Base-by-base conservation (phyloP, 1,140 invertebrate species). In the Ostrea edulis region DNA sequence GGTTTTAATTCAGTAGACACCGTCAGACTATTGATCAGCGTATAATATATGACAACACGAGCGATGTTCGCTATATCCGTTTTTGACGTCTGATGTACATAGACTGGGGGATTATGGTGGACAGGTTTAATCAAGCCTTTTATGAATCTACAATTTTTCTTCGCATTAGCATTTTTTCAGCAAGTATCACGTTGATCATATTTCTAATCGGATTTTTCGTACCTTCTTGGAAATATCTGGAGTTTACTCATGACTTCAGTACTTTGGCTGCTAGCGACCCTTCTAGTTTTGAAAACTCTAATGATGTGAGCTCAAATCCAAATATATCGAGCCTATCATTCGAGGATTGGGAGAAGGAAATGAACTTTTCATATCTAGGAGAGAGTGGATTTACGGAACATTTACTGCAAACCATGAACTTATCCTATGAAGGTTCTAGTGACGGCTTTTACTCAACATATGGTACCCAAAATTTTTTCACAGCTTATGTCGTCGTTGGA, bases 181-280 rank as follows among this genome's bases (percentile, higher is more conserved):
- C 68, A 4, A 77, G 68, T 77, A 35, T 35, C 29, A 77, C 68
- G 22, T 14, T 77, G 8, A 35, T 77, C 8, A 77, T 77, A 77
- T 77, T 77, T 77, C 8, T 77, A 5, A 35, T 12, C 12, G 68
- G 68, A 29, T 35, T 77, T 14, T 35, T 77, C 29, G 29, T 25
- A 22, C 68, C 68, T 9, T 77, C 68, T 77, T 77, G 68, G 68
- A 77, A 77, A 77, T 77, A 77, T 35, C 25, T 77, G 25, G 68
- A 77, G 68, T 77, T 77, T 44, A 77, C 22, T 35, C 68, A 29
- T 25, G 22, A 77, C 11, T 77, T 77, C 12, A 77, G 29, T 11
- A 35, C 25, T 25, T 77, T 77, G 29, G 68, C 8, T 29, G 25
- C 68, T 5, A 77, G 25, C 29, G 29, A 77, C 25, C 68, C 68